Percentiles rank a stretch among this genome's conserved stretches.
phyloP scores from a whole-genome alignment of 2,888 invertebrate genomes.

The Morpho deidamia region DNA sequence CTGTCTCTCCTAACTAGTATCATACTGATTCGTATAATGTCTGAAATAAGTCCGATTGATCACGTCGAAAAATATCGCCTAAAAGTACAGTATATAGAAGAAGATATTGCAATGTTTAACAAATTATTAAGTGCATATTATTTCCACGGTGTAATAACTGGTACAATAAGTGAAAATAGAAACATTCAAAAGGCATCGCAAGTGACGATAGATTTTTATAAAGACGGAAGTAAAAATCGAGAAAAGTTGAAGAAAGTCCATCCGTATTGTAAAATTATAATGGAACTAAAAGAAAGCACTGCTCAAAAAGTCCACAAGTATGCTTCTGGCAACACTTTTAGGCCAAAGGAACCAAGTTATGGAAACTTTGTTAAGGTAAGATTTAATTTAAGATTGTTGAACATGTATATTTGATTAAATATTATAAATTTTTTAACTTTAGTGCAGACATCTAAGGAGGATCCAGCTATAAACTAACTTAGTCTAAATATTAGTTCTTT shows the following conservation, averaged over 20 bases:
- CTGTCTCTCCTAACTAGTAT: conserved; percentile 69
- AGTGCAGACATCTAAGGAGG: too few species aligned
- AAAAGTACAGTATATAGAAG: conserved; percentile 82
- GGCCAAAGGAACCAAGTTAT: conserved; percentile 73
- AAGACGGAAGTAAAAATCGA: conserved; percentile 31
- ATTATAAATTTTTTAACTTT: too few species aligned
- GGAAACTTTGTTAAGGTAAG: conserved; percentile 73
- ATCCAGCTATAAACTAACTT: too few species aligned
- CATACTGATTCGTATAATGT: conserved; percentile 76
- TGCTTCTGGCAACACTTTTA: conserved; percentile 73
- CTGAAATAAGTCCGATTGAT: conserved; percentile 86
- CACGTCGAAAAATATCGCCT: conserved; percentile 88
- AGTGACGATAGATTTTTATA: conserved; percentile 36
- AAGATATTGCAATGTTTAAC: conserved; percentile 82
- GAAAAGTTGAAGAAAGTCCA: conserved; percentile 55
- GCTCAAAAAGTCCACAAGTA: conserved; percentile 59
- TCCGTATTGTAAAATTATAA: conserved; percentile 63
- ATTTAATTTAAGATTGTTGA: not conserved
- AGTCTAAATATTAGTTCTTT: too few species aligned
- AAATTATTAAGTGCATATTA: conserved; percentile 77
- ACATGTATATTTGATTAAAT: too few species aligned
- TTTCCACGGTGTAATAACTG: conserved; percentile 62
- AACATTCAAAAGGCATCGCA: conserved; percentile 45
- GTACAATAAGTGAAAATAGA: conserved; percentile 46
- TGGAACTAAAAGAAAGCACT: conserved; percentile 49